These are phyloP conservation scores for Canis aureus DNA, from an alignment of 2,113 vertebrate species.

Conservation along the genomic window DNA sequence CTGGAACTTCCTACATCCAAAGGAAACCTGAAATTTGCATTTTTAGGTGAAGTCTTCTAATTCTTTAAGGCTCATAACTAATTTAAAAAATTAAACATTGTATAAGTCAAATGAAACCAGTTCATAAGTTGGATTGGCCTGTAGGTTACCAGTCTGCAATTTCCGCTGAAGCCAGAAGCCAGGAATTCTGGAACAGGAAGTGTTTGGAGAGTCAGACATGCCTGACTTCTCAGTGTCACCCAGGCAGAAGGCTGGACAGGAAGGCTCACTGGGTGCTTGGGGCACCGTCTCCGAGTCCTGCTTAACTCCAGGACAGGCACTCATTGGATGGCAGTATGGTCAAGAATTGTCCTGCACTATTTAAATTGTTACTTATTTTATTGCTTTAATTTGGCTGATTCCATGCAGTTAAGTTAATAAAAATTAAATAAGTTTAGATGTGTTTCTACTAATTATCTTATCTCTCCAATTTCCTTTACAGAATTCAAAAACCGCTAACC, in stretches of 20 bases:
- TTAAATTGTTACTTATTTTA: not conserved
- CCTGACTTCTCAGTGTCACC: not conserved
- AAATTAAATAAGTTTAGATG: not conserved
- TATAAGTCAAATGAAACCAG: not conserved
- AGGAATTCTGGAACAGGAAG: not conserved
- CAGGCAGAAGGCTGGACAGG: rapidly evolving
- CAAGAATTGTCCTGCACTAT: not conserved
- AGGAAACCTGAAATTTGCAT: not conserved
- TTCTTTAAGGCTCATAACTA: not conserved
- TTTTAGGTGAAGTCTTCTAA: not conserved
- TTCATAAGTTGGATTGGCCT: not conserved
- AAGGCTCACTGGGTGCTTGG: no score
- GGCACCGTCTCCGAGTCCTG: no score
- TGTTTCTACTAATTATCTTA: not conserved
- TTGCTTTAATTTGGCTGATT: not conserved
- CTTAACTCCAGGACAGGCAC: no score
- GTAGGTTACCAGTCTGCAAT: not conserved
- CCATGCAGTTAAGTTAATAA: not conserved
- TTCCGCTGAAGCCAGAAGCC: not conserved
- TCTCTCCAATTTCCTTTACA: not conserved
- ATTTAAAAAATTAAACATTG: not conserved
- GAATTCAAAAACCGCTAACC: not conserved
- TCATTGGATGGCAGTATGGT: rapidly evolving
- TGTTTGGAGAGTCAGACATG: not conserved
- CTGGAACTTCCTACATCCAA: no score